phyloP scores from a whole-genome alignment of 2,888 invertebrate genomes.

The Tenodera sinensis region DNA sequence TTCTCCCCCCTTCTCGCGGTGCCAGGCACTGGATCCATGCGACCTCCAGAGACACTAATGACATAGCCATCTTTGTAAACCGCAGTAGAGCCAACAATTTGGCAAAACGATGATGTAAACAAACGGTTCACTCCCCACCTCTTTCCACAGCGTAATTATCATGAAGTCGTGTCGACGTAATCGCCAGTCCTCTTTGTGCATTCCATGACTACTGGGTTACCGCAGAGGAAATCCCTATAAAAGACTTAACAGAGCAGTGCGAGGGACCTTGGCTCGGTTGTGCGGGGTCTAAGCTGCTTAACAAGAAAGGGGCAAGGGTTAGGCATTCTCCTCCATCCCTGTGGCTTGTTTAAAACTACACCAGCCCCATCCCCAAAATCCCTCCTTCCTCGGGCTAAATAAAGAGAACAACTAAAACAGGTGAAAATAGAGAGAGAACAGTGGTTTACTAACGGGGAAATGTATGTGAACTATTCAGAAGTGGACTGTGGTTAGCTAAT shows the following conservation, averaged over 20 bases:
- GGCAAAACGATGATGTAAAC: background rate
- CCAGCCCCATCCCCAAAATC: background rate
- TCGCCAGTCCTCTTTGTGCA: background rate
- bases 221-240: background rate
- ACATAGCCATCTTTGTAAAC: background rate
- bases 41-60: background rate
- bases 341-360: background rate
- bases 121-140: background rate
- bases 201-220: background rate
- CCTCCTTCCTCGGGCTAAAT: background rate
- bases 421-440: background rate
- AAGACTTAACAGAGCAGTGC: background rate
- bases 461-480: background rate
- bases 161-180: background rate
- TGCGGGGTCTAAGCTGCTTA: background rate
- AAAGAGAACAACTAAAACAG: background rate
- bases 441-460: background rate
- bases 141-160: background rate
- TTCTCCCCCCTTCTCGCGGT: background rate
- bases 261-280: background rate
- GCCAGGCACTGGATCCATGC: background rate
- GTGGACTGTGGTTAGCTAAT: background rate
- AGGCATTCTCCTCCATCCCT: background rate
- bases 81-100: background rate
- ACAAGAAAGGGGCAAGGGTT: background rate